Conservation (phyloP, 2,113 vertebrate species). For the Calypte anna region DNA sequence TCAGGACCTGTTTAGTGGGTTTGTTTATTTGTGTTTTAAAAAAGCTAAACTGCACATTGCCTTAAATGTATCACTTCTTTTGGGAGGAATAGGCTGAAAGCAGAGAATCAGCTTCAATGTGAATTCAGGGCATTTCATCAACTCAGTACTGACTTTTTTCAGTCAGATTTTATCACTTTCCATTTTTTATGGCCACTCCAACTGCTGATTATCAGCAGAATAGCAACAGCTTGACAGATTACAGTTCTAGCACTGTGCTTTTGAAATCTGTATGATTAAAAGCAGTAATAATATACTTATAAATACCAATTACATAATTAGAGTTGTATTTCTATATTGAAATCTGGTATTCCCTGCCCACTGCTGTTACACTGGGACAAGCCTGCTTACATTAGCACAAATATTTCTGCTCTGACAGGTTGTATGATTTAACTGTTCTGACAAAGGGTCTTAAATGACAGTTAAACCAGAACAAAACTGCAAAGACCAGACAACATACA, state of each 20-base stretch:
- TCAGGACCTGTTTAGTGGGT: neutral
- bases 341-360: neutral
- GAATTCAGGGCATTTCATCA: neutral
- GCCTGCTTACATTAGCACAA: neutral
- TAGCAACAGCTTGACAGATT: neutral
- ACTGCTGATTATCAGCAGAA: neutral
- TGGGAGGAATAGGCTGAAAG: neutral
- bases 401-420: neutral
- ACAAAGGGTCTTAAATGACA: neutral
- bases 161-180: slow-evolving; percentile 20
- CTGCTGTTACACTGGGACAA: neutral
- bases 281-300: neutral
- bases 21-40: neutral
- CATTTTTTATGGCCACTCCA: neutral
- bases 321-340: neutral
- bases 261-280: neutral
- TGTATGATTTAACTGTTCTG: neutral
- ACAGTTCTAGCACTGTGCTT: neutral
- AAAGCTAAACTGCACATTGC: neutral
- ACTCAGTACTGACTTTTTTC: neutral
- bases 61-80: neutral
- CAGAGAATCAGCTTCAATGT: neutral
- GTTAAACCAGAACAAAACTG: neutral
- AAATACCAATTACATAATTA: neutral
- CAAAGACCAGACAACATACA: neutral